Evolutionary conservation across 1,140 invertebrate genomes (phyloP).

Genomic region (Drosophila sproati): DNA sequence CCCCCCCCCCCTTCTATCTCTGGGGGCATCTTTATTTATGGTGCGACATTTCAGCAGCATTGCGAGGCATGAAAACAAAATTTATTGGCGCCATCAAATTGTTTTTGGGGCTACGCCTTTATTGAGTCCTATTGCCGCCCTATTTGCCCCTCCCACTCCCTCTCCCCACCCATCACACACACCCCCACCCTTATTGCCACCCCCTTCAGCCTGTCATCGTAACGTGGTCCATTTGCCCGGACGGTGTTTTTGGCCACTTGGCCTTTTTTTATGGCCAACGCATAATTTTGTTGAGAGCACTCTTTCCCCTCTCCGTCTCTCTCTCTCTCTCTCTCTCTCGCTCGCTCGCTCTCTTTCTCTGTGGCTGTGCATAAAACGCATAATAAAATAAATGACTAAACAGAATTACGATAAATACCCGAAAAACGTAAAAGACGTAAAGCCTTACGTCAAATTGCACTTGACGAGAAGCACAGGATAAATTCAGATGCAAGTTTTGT

Average conservation of each 20-base stretch:
- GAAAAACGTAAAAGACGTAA: not conserved
- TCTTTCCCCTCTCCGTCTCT: constrained; percentile 13
- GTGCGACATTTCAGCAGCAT: constrained; percentile 71
- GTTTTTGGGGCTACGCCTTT: constrained; percentile 42
- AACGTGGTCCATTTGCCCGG: constrained; percentile 31
- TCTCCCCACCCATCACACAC: not conserved
- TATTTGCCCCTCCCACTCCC: not conserved
- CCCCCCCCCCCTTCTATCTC: not conserved
- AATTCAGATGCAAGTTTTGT: constrained; percentile 23
- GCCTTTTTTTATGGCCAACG: constrained; percentile 71
- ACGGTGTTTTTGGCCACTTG: constrained; percentile 51
- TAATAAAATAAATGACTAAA: constrained; percentile 83
- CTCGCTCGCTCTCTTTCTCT: constrained; percentile 1
- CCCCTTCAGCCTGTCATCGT: constrained; percentile 1
- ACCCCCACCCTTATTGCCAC: too few relatives aligned
- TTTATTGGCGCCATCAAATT: constrained; percentile 70
- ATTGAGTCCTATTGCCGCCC: not conserved
- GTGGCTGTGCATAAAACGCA: constrained; percentile 64
- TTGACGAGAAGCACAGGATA: not conserved
- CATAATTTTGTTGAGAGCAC: constrained; percentile 74
- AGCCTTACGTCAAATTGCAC: constrained; percentile 1
- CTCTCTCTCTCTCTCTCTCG: not conserved
- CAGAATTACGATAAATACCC: constrained; percentile 75
- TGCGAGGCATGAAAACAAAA: constrained; percentile 61
- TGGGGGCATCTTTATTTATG: constrained; percentile 60